phyloP scores from a whole-genome alignment of 1,140 invertebrate genomes.

The Theocolax elegans region DNA sequence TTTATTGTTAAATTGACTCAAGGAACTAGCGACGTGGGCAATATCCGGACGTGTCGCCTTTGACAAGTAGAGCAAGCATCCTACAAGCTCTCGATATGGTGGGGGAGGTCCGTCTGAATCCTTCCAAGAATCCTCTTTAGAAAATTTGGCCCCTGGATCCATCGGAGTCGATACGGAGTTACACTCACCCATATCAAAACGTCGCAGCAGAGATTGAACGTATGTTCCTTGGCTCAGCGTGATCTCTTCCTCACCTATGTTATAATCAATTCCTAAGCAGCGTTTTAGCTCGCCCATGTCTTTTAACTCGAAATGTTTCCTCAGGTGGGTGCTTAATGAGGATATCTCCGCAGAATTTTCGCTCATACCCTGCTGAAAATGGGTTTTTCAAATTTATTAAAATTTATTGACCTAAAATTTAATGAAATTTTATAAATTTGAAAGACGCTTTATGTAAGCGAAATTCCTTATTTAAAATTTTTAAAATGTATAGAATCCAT shows the following conservation, averaged over 20 bases:
- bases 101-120: neutral
- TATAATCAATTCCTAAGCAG: conserved; percentile 40
- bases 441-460: no score
- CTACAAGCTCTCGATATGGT: conserved; percentile 55
- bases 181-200: conserved; percentile 48
- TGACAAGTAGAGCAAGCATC: conserved; percentile 56
- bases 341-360: no score
- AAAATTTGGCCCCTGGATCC: conserved; percentile 7
- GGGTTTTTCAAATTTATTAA: no score
- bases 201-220: conserved; percentile 21
- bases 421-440: no score
- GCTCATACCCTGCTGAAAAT: no score
- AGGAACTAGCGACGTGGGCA: conserved; percentile 48
- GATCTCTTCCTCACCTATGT: neutral
- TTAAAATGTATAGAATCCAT: no score
- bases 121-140: neutral
- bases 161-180: conserved; percentile 47
- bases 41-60: conserved; percentile 59
- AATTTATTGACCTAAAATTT: no score
- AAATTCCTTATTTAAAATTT: no score
- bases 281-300: conserved; percentile 28
- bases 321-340: neutral
- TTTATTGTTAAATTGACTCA: conserved; percentile 14
- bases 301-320: conserved; percentile 33
- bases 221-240: conserved; percentile 31